These are phyloP conservation scores for Temnothorax ravouxi DNA, from an alignment of 2,888 invertebrate genomes.

Conservation along the genomic window DNA sequence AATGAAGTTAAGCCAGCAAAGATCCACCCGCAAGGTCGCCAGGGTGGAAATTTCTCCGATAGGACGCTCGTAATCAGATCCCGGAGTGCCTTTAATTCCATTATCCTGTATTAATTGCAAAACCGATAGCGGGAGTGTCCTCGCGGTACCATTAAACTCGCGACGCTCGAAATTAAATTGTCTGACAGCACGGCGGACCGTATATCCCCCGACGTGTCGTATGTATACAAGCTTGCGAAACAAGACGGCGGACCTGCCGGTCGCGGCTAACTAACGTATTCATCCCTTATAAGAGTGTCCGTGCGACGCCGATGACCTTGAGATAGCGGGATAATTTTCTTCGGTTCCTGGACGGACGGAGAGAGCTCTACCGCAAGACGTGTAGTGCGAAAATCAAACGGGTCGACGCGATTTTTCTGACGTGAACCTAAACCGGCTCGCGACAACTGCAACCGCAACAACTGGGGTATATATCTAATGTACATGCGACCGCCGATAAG, in stretches of 20 bases:
- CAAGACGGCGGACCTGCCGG: slow-evolving; percentile 40
- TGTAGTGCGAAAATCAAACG: slow-evolving; percentile 68
- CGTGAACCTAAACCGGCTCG: slow-evolving; percentile 69
- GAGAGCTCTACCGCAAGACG: slow-evolving; percentile 66
- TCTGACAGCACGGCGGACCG: slow-evolving; percentile 25
- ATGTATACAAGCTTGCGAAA: slow-evolving; percentile 25
- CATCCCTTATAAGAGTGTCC: slow-evolving; percentile 63
- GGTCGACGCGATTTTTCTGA: slow-evolving; percentile 59
- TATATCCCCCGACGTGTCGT: slow-evolving; percentile 60
- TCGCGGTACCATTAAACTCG: slow-evolving; percentile 53
- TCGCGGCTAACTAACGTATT: slow-evolving; percentile 58
- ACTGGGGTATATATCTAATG: slow-evolving; percentile 20
- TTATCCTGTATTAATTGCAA: slow-evolving; percentile 56
- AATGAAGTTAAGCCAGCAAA: slow-evolving; percentile 43
- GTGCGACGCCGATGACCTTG: slow-evolving; percentile 67
- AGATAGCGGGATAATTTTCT: slow-evolving; percentile 58
- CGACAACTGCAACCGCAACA: neutral
- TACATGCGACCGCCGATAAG: slow-evolving; percentile 60
- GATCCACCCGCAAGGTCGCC: slow-evolving; percentile 17
- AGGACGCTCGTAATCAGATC: slow-evolving; percentile 53
- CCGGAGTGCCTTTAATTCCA: slow-evolving; percentile 49
- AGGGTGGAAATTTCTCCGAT: slow-evolving; percentile 37
- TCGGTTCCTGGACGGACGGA: slow-evolving; percentile 38
- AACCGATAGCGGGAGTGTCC: slow-evolving; percentile 49
- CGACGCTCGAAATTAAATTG: slow-evolving; percentile 51